phyloP scores from a whole-genome alignment of 2,797 vertebrate genomes.

The Limosa lapponica region DNA sequence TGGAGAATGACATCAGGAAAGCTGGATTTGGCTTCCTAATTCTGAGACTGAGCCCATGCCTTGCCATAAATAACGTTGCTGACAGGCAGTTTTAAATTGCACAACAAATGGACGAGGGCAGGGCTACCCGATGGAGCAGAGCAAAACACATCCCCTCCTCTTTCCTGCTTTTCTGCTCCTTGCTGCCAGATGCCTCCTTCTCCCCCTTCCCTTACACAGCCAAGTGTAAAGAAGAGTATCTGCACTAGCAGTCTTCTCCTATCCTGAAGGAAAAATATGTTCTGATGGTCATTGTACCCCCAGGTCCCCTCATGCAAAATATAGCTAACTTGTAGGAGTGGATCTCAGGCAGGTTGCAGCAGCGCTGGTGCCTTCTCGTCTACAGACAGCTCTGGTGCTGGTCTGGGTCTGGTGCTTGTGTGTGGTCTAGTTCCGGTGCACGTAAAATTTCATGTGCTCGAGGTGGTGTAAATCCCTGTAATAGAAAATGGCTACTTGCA shows the following conservation, averaged over 20 bases:
- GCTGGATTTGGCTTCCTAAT: slow-evolving; percentile 41
- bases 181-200: not conserved
- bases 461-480: not conserved
- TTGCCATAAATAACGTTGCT: slow-evolving; percentile 54
- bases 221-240: not conserved
- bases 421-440: not conserved
- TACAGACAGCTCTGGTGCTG: not conserved
- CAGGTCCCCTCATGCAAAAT: not conserved
- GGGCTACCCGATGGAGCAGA: not conserved
- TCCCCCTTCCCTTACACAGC: not conserved
- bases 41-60: not conserved
- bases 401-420: not conserved
- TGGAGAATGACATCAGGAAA: slow-evolving; percentile 3
- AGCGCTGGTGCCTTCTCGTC: accelerated
- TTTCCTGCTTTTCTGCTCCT: not conserved
- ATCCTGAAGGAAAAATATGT: not conserved
- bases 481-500: not conserved
- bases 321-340: accelerated
- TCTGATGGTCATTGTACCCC: not conserved
- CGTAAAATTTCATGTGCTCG: not conserved
- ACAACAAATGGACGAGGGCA: slow-evolving; percentile 45
- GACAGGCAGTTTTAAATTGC: slow-evolving; percentile 57
- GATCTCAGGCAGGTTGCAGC: not conserved
- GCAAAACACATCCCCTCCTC: not conserved
- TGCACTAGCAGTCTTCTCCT: not conserved